Evolutionary conservation across 2,797 vertebrate genomes (phyloP).

Genomic region (Liasis olivaceus): DNA sequence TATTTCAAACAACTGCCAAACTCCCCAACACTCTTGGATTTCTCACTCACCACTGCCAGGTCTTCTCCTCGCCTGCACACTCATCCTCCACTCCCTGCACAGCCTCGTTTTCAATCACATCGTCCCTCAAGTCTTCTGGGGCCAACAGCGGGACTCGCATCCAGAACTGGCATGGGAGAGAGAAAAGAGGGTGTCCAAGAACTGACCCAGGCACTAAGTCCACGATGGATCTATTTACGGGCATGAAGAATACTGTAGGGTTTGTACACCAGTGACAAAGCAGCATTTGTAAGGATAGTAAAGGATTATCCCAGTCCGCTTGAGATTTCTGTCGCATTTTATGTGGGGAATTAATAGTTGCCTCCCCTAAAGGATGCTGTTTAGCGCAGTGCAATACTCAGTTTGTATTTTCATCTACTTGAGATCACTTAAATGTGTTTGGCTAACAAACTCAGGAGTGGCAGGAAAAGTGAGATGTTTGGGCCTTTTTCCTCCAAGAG

Average conservation of each 20-base stretch:
- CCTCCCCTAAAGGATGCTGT: not conserved
- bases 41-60: slow-evolving; percentile 84
- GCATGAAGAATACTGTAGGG: not conserved
- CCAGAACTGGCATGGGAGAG: slow-evolving; percentile 81
- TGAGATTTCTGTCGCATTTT: no score
- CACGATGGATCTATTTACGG: no score
- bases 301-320: not conserved
- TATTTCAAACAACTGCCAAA: no score
- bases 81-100: slow-evolving; percentile 76
- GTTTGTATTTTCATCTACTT: no score
- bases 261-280: no score
- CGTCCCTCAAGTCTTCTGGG: slow-evolving; percentile 83
- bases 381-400: no score
- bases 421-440: not conserved
- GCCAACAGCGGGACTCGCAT: slow-evolving; percentile 86
- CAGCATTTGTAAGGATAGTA: not conserved
- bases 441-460: not conserved
- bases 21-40: not conserved
- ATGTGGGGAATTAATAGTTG: not conserved
- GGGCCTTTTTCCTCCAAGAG: not conserved
- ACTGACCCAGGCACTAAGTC: no score
- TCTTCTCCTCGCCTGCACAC: slow-evolving; percentile 83
- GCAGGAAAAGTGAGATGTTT: rapidly evolving
- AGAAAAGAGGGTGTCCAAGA: rapidly evolving
- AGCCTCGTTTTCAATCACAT: slow-evolving; percentile 85